phyloP scores from a whole-genome alignment of 1,140 invertebrate species.

The Drosophila serrata region DNA sequence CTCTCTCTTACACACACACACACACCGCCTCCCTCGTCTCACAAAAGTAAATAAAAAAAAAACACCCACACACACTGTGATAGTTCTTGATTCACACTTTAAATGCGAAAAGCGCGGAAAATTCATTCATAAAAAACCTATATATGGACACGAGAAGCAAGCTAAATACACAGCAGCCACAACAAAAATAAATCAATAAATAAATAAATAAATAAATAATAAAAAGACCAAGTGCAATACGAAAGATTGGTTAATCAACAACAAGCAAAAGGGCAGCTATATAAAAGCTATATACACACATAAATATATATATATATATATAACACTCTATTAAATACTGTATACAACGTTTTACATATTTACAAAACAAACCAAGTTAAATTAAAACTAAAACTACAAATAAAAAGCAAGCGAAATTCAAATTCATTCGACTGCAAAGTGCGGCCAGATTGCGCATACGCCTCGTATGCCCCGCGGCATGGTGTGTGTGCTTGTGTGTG shows the following conservation, averaged over 20 bases:
- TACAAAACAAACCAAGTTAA: conserved; percentile 28
- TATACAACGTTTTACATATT: conserved; percentile 59
- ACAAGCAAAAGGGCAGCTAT: conserved; percentile 38
- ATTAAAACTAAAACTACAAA: conserved; percentile 31
- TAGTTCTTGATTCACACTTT: conserved; percentile 79
- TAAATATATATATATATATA: no score
- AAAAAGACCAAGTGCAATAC: conserved; percentile 71
- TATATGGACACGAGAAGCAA: conserved; percentile 21
- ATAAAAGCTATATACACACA: conserved; percentile 30
- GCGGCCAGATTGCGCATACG: conserved; percentile 46
- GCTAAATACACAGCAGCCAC: conserved; percentile 16
- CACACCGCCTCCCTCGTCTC: conserved; percentile 33
- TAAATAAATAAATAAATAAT: conserved; percentile 11
- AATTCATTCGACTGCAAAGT: conserved; percentile 34
- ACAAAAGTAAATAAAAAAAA: conserved; percentile 28
- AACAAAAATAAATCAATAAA: conserved; percentile 7
- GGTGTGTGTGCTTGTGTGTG: conserved; percentile 7
- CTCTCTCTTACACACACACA: conserved; percentile 25
- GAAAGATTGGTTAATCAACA: conserved; percentile 25
- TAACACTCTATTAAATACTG: conserved; percentile 34
- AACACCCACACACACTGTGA: conserved; percentile 69
- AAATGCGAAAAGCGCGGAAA: conserved; percentile 40
- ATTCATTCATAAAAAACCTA: conserved; percentile 44
- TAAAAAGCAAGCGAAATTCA: conserved; percentile 20
- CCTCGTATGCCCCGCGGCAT: conserved; percentile 36